phyloP scores from a whole-genome alignment of 2,113 vertebrate species.

The Phoxinus phoxinus region DNA sequence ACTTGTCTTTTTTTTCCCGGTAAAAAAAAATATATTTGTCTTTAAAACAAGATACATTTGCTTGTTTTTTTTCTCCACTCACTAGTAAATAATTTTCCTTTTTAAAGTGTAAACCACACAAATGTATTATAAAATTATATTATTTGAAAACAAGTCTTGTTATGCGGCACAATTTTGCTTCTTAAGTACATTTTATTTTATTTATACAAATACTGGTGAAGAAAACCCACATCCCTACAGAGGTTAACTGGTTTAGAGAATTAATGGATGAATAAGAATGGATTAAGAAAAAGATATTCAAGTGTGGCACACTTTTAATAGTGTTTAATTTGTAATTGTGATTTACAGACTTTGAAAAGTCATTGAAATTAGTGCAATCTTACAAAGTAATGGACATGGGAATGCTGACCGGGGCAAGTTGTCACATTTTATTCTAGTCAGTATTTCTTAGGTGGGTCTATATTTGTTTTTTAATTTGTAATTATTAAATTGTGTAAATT shows the following conservation, averaged over 20 bases:
- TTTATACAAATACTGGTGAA: no score
- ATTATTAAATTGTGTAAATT: neutral
- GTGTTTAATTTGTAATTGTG: neutral
- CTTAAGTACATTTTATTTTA: no score
- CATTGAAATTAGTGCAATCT: neutral
- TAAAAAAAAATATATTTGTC: constrained; percentile 6
- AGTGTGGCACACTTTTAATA: neutral
- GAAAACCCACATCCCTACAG: no score
- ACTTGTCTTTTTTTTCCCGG: neutral
- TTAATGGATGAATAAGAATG: neutral
- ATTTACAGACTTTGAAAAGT: neutral
- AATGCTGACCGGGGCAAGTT: neutral
- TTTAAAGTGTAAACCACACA: neutral
- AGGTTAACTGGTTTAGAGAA: no score
- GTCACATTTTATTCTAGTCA: neutral
- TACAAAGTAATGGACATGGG: neutral
- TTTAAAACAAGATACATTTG: neutral
- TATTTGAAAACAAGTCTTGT: neutral
- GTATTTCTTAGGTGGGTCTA: neutral
- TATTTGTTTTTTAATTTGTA: neutral
- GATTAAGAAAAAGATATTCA: neutral
- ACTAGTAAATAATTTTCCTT: neutral
- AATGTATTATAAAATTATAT: neutral
- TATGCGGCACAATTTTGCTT: no score
- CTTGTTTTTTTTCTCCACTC: neutral